Evolutionary conservation across 2,888 invertebrate genomes (phyloP).

Genomic region (Patella pellucida): DNA sequence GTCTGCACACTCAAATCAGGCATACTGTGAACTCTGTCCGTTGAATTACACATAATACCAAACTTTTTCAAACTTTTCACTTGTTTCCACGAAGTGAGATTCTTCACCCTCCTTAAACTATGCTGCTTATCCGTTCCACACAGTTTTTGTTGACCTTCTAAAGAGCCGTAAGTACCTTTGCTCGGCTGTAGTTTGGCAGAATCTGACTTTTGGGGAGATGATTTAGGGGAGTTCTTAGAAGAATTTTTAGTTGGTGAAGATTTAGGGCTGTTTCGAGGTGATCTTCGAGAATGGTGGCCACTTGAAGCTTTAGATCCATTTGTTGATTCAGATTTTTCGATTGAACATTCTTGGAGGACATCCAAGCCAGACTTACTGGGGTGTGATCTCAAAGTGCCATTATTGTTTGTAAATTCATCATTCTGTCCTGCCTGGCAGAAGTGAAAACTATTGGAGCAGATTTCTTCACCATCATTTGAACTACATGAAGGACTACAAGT

Average conservation of each 20-base stretch:
- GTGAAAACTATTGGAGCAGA: slow-evolving; percentile 61
- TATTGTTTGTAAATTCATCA: slow-evolving; percentile 8
- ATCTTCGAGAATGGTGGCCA: background rate
- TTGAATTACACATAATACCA: slow-evolving; percentile 41
- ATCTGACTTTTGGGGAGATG: background rate
- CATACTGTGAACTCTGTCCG: slow-evolving; percentile 51
- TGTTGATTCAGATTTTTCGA: slow-evolving; percentile 20
- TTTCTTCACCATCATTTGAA: slow-evolving; percentile 55
- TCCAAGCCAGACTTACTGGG: slow-evolving; percentile 13
- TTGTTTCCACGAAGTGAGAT: slow-evolving; percentile 53
- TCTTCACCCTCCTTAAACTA: slow-evolving; percentile 27
- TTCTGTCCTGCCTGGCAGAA: slow-evolving; percentile 43
- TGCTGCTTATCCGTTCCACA: slow-evolving; percentile 11
- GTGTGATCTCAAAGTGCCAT: background rate
- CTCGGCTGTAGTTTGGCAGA: background rate
- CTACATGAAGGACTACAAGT: slow-evolving; percentile 30
- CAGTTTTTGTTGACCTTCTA: background rate
- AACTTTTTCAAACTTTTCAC: slow-evolving; percentile 49
- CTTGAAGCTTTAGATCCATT: background rate
- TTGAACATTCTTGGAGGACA: slow-evolving; percentile 21
- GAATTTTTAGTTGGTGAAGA: slow-evolving; percentile 4
- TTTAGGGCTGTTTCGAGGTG: background rate
- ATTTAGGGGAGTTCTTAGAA: slow-evolving; percentile 1
- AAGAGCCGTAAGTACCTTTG: background rate
- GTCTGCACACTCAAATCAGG: slow-evolving; percentile 49